Percentiles rank a stretch among this genome's conserved stretches.
phyloP scores from a whole-genome alignment of 2,888 invertebrate genomes.

The Parnassius smintheus region DNA sequence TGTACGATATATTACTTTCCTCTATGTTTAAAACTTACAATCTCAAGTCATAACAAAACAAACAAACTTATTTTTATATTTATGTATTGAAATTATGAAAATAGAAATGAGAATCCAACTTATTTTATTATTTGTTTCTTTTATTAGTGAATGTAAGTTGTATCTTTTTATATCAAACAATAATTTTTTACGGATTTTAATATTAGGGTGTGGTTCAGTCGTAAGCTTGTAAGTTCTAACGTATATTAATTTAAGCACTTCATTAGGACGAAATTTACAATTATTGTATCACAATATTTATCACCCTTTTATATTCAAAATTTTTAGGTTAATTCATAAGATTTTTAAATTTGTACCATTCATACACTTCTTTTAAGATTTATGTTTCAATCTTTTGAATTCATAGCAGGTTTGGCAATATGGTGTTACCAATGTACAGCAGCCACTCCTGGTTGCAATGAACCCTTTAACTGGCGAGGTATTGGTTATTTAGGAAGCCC shows the following conservation, averaged over 20 bases:
- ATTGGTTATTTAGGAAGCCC: conserved; percentile 87
- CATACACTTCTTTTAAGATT: too few relatives aligned
- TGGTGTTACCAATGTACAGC: conserved; percentile 96
- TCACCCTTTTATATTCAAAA: too few relatives aligned
- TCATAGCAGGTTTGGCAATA: conserved; percentile 79
- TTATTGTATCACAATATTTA: too few relatives aligned
- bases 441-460: conserved; percentile 93
- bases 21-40: too few relatives aligned
- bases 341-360: too few relatives aligned
- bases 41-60: too few relatives aligned
- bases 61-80: too few relatives aligned
- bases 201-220: conserved; percentile 32
- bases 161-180: conserved; percentile 2
- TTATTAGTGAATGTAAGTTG: conserved; percentile 18
- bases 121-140: conserved; percentile 6
- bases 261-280: too few relatives aligned
- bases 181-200: neutral
- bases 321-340: too few relatives aligned
- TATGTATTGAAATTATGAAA: neutral
- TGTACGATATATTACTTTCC: too few relatives aligned
- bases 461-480: conserved; percentile 91
- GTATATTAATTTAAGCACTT: neutral
- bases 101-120: conserved; percentile 18
- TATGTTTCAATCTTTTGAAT: too few relatives aligned
- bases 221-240: neutral